A percentile compares a stretch with the other conserved stretches of the same genome.
Evolutionary conservation across 2,797 vertebrate genomes (phyloP).

Genomic region (Vespertilio murinus): DNA sequence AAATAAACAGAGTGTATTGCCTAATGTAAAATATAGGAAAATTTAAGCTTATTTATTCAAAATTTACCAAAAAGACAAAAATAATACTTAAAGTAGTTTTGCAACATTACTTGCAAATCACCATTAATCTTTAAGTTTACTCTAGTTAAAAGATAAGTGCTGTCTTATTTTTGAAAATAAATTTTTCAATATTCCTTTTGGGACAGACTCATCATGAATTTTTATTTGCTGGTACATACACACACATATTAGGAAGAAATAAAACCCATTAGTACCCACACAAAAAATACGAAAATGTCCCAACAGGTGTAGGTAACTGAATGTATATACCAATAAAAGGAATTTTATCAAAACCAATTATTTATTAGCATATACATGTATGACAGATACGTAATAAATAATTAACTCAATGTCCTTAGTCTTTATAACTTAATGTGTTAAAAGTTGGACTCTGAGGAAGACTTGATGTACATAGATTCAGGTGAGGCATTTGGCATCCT

Average conservation of each 20-base stretch:
- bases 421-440: not conserved
- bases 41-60: not conserved
- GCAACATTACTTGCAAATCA: not conserved
- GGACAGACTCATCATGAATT: not conserved
- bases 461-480: not conserved
- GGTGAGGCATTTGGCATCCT: no score
- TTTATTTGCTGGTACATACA: not conserved
- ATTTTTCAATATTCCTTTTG: not conserved
- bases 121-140: not conserved
- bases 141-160: not conserved
- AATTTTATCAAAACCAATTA: not conserved
- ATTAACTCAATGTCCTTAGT: not conserved
- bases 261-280: not conserved
- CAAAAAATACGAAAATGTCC: not conserved
- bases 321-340: not conserved
- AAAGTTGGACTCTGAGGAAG: not conserved
- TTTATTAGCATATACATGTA: not conserved
- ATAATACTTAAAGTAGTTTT: not conserved
- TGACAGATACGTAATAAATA: not conserved
- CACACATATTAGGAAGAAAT: not conserved
- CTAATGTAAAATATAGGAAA: conserved; percentile 12
- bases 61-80: not conserved
- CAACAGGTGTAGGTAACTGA: not conserved
- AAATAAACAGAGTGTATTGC: not conserved
- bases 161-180: not conserved